phyloP scores from a whole-genome alignment of 2,113 vertebrate species.

The Chitala chitala region DNA sequence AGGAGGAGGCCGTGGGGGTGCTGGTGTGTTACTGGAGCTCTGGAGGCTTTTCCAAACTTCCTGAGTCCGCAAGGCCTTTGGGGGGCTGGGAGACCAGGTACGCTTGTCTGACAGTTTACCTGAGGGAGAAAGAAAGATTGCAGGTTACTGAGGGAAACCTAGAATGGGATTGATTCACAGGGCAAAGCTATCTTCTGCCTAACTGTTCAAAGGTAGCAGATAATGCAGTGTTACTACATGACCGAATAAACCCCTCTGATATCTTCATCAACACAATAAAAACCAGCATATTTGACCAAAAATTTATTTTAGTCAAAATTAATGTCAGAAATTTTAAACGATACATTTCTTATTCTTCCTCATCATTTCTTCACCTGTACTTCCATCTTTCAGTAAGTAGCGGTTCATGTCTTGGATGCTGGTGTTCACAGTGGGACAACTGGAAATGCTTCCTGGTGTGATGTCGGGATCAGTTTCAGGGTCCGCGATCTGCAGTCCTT shows the following conservation, averaged over 20 bases:
- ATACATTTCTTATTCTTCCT: not conserved
- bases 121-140: slow-evolving; percentile 39
- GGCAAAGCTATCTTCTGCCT: not conserved
- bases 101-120: slow-evolving; percentile 96
- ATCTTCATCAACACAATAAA: too few relatives aligned
- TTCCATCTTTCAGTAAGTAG: slow-evolving; percentile 84
- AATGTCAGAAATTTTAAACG: not conserved
- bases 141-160: not conserved
- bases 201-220: not conserved
- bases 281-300: too few relatives aligned
- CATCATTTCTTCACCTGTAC: slow-evolving; percentile 69
- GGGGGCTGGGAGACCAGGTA: slow-evolving; percentile 87
- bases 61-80: slow-evolving; percentile 87
- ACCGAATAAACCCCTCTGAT: too few relatives aligned
- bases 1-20: slow-evolving; percentile 87
- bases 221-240: too few relatives aligned
- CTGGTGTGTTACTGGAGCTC: slow-evolving; percentile 76
- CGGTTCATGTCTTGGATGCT: slow-evolving; percentile 95
- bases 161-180: too few relatives aligned
- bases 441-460: slow-evolving; percentile 90
- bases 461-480: slow-evolving; percentile 88
- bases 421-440: slow-evolving; percentile 91
- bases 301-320: too few relatives aligned
- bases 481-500: slow-evolving; percentile 92
- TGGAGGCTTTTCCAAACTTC: slow-evolving; percentile 92